Evolutionary conservation across 2,797 vertebrate species (phyloP).

Genomic region (Dromococcyx pavoninus): DNA sequence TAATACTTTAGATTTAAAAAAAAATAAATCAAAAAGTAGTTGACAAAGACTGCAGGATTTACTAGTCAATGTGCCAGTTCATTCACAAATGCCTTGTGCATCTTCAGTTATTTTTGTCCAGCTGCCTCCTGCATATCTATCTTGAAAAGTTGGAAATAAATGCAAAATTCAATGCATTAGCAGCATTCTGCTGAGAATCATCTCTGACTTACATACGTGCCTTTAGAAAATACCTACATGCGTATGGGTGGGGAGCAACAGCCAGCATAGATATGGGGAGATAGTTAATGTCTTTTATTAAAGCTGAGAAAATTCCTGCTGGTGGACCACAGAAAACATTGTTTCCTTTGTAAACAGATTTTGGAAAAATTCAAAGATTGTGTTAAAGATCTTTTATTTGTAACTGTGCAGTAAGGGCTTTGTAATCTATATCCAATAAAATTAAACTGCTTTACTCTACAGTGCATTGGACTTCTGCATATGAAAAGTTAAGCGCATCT

Average conservation of each 20-base stretch:
- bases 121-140: not conserved
- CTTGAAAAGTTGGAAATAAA: not conserved
- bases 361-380: not conserved
- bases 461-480: not conserved
- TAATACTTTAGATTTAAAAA: not conserved
- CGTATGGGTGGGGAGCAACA: fast-evolving
- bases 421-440: no score
- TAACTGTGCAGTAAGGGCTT: not conserved
- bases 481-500: not conserved
- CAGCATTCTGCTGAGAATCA: not conserved
- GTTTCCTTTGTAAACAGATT: not conserved
- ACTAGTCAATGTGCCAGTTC: not conserved
- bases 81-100: not conserved
- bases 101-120: not conserved
- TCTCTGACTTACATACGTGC: not conserved
- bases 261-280: fast-evolving
- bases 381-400: not conserved
- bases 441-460: not conserved
- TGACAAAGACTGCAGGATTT: not conserved
- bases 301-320: not conserved
- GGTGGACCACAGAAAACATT: not conserved
- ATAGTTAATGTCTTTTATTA: not conserved
- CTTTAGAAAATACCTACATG: no score
- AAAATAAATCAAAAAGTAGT: not conserved
- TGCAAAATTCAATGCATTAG: not conserved